Conservation (phyloP, 2,113 vertebrate species). For the Burhinus bistriatus region DNA sequence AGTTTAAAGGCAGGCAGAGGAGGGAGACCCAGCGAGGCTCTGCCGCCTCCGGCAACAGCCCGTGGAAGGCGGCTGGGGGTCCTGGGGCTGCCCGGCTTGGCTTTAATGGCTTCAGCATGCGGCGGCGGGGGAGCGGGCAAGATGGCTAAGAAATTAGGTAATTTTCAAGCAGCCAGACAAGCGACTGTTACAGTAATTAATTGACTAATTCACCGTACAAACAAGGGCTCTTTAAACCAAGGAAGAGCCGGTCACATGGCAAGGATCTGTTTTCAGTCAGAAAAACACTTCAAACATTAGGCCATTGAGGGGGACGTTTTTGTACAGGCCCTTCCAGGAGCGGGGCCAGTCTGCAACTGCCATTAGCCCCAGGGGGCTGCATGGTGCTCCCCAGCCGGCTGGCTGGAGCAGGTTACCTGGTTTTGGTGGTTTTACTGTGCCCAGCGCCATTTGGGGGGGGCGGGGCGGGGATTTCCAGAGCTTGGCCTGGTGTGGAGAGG, state of each 20-base stretch:
- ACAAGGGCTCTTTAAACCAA: conserved; percentile 71
- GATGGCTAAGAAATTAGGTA: conserved; percentile 53
- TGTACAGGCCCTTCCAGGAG: background rate
- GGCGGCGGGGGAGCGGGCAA: background rate
- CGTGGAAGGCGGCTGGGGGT: background rate
- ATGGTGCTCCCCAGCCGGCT: background rate
- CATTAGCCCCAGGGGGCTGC: accelerated
- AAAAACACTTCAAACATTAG: conserved; percentile 35
- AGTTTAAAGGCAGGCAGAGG: background rate
- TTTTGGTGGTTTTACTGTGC: background rate
- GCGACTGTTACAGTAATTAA: conserved; percentile 76
- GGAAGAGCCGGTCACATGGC: conserved; percentile 61
- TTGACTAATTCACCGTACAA: conserved; percentile 71
- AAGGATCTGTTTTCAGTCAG: conserved; percentile 68
- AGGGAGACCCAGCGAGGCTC: accelerated
- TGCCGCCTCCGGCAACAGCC: accelerated
- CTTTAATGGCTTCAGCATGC: conserved; percentile 21
- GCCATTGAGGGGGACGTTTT: background rate
- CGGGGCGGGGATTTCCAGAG: background rate
- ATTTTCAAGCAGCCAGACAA: conserved; percentile 61
- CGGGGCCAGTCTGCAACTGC: background rate
- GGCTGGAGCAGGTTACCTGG: background rate
- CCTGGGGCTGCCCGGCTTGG: background rate
- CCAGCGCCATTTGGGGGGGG: background rate
- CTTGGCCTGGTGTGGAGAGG: background rate